Evolutionary conservation across 1,140 invertebrate genomes (phyloP).

Genomic region (Harlomillsia oculata): DNA sequence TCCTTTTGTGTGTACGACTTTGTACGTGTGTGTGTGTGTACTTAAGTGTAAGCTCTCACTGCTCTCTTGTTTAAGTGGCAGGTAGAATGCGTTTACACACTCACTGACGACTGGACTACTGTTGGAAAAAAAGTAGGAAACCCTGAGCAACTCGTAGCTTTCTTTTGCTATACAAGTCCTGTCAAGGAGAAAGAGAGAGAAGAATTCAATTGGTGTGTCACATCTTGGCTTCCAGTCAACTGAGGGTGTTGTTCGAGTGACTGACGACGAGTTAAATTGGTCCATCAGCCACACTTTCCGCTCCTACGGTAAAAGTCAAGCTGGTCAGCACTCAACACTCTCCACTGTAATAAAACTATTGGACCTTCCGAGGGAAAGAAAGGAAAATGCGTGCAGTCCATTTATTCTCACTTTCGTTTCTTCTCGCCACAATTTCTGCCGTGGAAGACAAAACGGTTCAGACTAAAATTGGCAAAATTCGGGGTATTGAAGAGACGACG

Average conservation of each 20-base stretch:
- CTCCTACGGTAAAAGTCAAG: no score
- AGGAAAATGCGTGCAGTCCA: neutral
- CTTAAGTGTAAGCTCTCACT: no score
- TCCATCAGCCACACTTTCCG: neutral
- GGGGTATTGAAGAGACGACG: conserved; percentile 42
- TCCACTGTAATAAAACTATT: neutral
- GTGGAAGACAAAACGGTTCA: conserved; percentile 6
- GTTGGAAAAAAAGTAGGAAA: no score
- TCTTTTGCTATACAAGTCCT: no score
- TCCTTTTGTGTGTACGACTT: no score
- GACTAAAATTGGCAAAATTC: conserved; percentile 45
- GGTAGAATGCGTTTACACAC: no score
- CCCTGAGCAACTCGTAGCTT: no score
- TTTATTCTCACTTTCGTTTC: neutral
- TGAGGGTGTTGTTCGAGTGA: conserved; percentile 6
- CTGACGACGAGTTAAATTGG: conserved; percentile 8
- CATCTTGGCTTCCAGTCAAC: conserved; percentile 6
- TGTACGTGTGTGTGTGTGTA: no score
- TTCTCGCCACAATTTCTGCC: neutral
- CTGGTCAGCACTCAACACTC: neutral
- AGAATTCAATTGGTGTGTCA: conserved; percentile 15
- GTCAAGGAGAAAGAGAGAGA: conserved; percentile 3
- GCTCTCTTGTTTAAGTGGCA: no score
- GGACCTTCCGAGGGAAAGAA: neutral
- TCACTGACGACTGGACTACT: no score